Evolutionary conservation across 2,113 vertebrate genomes (phyloP).

Genomic region (Rallus limicola): DNA sequence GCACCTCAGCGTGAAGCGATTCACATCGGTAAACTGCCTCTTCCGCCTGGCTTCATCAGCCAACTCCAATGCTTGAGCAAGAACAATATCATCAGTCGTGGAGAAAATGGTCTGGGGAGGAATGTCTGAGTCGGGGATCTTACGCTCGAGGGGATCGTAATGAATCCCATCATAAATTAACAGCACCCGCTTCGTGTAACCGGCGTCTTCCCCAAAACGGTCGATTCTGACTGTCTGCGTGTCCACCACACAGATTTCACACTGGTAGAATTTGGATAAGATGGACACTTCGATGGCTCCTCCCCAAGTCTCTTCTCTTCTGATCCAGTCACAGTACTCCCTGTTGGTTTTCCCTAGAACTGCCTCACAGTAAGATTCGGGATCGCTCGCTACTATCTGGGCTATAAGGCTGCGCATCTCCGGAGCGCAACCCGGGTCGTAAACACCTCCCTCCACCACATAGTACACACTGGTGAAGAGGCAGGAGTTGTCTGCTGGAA

Average conservation of each 20-base stretch:
- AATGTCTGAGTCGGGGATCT: constrained; percentile 75
- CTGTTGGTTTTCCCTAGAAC: constrained; percentile 92
- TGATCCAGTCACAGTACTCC: constrained; percentile 95
- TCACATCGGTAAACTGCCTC: constrained; percentile 95
- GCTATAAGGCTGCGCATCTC: constrained; percentile 95
- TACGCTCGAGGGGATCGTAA: constrained; percentile 92
- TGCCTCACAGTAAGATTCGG: constrained; percentile 88
- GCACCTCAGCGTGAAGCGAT: constrained; percentile 91
- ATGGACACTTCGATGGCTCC: constrained; percentile 98
- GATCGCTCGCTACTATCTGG: constrained; percentile 91
- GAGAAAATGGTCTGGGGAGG: constrained; percentile 95
- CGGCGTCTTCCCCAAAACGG: constrained; percentile 94
- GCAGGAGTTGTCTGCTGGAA: constrained; percentile 97
- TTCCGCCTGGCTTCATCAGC: constrained; percentile 92
- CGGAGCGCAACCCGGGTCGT: constrained; percentile 86
- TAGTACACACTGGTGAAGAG: constrained; percentile 97
- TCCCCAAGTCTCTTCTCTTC: constrained; percentile 92
- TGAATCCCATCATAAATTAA: constrained; percentile 98
- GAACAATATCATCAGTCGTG: constrained; percentile 86
- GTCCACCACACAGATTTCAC: constrained; percentile 97
- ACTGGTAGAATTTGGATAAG: constrained; percentile 94
- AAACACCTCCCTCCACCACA: constrained; percentile 92
- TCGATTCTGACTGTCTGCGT: constrained; percentile 95
- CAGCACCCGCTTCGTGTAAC: constrained; percentile 89
- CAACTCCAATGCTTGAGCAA: constrained; percentile 92